Evolutionary conservation across 2,888 invertebrate species (phyloP), one percentile per base, ranked within the genome.

Genomic region (Carterocephalus palaemon): DNA sequence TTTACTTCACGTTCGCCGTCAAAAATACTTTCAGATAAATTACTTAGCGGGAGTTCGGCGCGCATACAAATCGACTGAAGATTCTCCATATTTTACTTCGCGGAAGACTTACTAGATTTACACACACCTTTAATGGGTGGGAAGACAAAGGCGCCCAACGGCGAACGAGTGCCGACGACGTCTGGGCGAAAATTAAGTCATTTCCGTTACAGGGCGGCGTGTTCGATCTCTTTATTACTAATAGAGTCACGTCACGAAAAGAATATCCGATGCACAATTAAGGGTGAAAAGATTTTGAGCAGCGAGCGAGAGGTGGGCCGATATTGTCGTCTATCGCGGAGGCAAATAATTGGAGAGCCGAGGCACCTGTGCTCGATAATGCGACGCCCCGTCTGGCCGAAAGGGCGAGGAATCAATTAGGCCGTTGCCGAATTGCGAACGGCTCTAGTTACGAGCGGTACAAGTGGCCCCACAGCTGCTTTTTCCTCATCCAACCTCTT

Each of bases 381-480:
- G 79, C 79, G 79, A 74, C 77, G 78, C 74, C 78, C 75, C 81
- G 80, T 83, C 84, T 82, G 83, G 75, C 57, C 78, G 70, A 60
- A 79, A 81, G 83, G 81, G 82, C 79, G 75, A 83, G 73, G 80
- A 86, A 84, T 86, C 85, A 86, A 86, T 86, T 85, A 86, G 85
- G 79, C 71, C 75, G 72, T 74, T 72, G 71, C 80, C 77, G 78
- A 84, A 82, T 79, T 83, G 78, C 75, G 81, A 85, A 84, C 77
- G 72, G 74, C 70, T 79, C 75, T 76, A 75, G 81, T 84, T 83
- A 84, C 84, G 82, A 81, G 75, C 82, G 67, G 70, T 72, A 72
- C 75, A 74, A 77, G 71, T 64, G 68, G 75, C 66, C 73, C 74
- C 75, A 59, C 85, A 84, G 81, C 79, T 85, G 85, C 70, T 82